These are phyloP conservation scores for Pristionchus japonicus DNA, from an alignment of 2,888 invertebrate species.

Conservation along the genomic window DNA sequence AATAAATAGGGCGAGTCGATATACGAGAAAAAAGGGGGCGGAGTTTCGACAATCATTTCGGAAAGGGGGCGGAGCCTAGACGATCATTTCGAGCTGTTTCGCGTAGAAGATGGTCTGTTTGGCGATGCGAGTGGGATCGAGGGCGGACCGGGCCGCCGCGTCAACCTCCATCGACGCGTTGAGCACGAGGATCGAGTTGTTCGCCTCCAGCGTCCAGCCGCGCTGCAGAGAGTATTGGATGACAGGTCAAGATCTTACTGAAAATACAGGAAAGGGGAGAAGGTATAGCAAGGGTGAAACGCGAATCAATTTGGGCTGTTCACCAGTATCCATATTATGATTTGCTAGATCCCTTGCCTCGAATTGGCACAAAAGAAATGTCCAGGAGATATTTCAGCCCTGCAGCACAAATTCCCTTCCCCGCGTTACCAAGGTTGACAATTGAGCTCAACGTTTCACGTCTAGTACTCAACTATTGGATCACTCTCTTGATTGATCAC, in stretches of 20 bases:
- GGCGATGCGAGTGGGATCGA: constrained; percentile 91
- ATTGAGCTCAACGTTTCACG: not conserved
- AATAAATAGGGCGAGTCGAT: too few species aligned
- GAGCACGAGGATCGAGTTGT: constrained; percentile 87
- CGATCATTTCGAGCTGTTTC: constrained; percentile 98
- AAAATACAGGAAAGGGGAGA: not conserved
- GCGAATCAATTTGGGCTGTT: not conserved
- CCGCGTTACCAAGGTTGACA: too few species aligned
- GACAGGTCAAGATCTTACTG: constrained; percentile 23
- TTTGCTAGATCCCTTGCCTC: too few species aligned
- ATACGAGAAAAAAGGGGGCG: too few species aligned
- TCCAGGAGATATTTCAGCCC: too few species aligned
- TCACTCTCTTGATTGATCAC: not conserved
- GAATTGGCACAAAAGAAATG: too few species aligned
- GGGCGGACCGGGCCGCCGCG: constrained; percentile 79
- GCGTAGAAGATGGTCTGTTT: constrained; percentile 96
- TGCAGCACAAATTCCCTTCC: too few species aligned
- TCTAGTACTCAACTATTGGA: not conserved
- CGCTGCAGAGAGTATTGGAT: constrained; percentile 79
- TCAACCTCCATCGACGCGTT: constrained; percentile 79
- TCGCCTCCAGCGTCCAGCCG: constrained; percentile 86
- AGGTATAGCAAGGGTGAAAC: not conserved
- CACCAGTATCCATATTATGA: too few species aligned
- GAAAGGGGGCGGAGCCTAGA: constrained; percentile 80
- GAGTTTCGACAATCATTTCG: not conserved